phyloP scores from a whole-genome alignment of 2,888 invertebrate genomes.

The Ormyrus pomaceus region DNA sequence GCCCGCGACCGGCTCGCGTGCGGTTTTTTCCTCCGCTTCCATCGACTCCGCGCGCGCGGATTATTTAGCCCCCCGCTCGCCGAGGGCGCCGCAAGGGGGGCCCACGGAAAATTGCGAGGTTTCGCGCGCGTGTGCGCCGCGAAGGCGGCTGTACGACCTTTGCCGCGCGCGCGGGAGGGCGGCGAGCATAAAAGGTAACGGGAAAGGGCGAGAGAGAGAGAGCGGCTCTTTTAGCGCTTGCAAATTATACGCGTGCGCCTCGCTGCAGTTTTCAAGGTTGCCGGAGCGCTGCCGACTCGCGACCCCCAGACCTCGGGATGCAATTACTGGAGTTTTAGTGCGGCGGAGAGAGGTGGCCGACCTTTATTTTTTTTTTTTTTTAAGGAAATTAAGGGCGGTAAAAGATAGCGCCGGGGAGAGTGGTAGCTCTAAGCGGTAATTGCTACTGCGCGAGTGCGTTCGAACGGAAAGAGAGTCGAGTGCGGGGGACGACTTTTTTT shows the following conservation, averaged over 20 bases:
- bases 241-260: conserved; percentile 31
- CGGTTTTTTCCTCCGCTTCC: conserved; percentile 27
- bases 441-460: too few relatives aligned
- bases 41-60: conserved; percentile 6
- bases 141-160: background rate
- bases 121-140: conserved; percentile 28
- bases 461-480: too few relatives aligned
- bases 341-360: background rate
- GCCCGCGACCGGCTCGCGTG: conserved; percentile 21
- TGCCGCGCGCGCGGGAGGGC: background rate
- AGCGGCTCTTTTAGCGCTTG: conserved; percentile 25
- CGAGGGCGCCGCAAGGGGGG: background rate
- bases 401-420: conserved; percentile 15
- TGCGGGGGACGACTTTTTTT: too few relatives aligned
- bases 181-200: background rate
- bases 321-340: conserved; percentile 32
- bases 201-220: background rate
- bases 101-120: conserved; percentile 52
- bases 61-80: conserved; percentile 20
- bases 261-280: conserved; percentile 37
- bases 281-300: background rate
- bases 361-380: background rate
- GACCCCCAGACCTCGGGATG: background rate
- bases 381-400: conserved; percentile 22
- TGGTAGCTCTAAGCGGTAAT: too few relatives aligned